Conservation (phyloP, 2,113 vertebrate species). For the Macquaria australasica region DNA sequence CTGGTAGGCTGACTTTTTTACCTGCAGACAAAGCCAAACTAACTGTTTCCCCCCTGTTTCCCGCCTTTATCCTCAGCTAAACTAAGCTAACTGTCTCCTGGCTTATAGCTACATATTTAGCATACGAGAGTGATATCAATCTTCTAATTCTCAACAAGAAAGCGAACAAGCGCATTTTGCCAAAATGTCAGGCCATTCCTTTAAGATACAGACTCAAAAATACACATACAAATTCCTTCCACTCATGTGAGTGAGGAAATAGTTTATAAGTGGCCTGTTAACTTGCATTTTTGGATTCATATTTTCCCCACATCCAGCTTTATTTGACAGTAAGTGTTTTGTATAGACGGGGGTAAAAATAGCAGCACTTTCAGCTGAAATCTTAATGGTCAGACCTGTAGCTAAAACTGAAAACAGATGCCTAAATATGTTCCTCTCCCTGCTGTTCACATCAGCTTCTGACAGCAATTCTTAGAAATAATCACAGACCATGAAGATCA, state of each 20-base stretch:
- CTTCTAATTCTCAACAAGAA: neutral
- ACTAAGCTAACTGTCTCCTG: no score
- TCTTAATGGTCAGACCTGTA: constrained; percentile 19
- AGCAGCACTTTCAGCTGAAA: constrained; percentile 21
- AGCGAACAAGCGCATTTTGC: neutral
- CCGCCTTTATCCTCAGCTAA: no score
- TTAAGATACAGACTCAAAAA: neutral
- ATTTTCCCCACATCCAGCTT: constrained; percentile 12
- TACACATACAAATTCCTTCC: neutral
- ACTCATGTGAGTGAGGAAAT: neutral
- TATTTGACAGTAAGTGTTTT: constrained; percentile 42
- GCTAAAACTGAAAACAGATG: constrained; percentile 37
- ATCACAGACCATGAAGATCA: constrained; percentile 31
- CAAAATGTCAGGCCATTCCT: neutral
- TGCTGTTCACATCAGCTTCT: constrained; percentile 33
- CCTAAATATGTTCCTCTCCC: constrained; percentile 27
- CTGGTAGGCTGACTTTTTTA: neutral
- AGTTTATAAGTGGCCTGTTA: constrained; percentile 6
- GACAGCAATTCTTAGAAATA: constrained; percentile 53
- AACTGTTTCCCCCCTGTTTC: no score
- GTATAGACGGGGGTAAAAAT: constrained; percentile 32
- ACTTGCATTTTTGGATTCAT: neutral
- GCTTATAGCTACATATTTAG: neutral
- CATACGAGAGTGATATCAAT: neutral
- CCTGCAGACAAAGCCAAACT: neutral